phyloP scores from a whole-genome alignment of 2,797 vertebrate species.

The Naso thynnoides region DNA sequence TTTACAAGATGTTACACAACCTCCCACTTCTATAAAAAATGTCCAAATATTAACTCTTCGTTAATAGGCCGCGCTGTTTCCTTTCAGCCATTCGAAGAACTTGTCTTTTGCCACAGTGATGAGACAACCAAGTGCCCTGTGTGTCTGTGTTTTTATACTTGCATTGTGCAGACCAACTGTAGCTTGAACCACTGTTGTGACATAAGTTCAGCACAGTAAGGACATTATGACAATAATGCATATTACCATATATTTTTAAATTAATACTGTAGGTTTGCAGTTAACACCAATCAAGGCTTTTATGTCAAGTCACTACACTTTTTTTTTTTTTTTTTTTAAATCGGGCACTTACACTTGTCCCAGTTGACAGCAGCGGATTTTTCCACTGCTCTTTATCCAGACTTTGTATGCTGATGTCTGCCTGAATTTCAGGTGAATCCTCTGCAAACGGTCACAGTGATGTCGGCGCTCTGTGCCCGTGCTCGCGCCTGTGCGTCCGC shows the following conservation, averaged over 20 bases:
- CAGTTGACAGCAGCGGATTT: background rate
- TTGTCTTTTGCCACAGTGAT: slow-evolving; percentile 29
- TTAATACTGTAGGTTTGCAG: slow-evolving; percentile 1
- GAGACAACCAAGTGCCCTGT: slow-evolving; percentile 34
- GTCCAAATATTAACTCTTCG: background rate
- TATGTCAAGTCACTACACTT: background rate
- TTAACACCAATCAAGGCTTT: background rate
- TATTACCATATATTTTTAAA: slow-evolving; percentile 3
- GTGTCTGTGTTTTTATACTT: slow-evolving; percentile 11
- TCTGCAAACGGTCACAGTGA: background rate
- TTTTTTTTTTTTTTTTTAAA: background rate
- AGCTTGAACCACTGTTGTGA: no score
- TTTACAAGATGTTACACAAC: slow-evolving; percentile 43
- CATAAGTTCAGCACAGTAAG: no score
- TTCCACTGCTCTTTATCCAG: no score
- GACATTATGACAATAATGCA: background rate
- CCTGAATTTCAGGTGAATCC: no score
- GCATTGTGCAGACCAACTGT: no score
- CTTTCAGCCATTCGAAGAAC: no score
- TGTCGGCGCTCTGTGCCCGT: no score
- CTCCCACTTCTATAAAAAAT: slow-evolving; percentile 6
- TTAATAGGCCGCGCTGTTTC: slow-evolving; percentile 10
- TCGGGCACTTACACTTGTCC: background rate
- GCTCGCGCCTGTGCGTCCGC: no score
- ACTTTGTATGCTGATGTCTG: no score